Base-by-base conservation (phyloP, 2,113 vertebrate genomes). In the Rhea pennata region DNA sequence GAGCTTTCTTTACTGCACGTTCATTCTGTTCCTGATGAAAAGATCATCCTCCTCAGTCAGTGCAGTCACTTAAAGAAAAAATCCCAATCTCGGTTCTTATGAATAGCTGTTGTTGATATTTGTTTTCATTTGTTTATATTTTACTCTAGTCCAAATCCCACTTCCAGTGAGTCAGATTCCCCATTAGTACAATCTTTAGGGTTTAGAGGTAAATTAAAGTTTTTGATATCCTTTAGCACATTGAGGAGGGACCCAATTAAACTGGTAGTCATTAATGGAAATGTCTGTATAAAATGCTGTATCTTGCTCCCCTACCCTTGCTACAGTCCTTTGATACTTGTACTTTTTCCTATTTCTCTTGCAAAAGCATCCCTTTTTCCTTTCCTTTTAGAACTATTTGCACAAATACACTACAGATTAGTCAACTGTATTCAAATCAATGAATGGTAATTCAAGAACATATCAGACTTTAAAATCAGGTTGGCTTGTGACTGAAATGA, bases 171-270 rank as follows among this genome's bases (percentile, higher is more conserved):
- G 39, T 81, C 33, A 5, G 79, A 29, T 75, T 93, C 79, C 44
- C 40, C 12, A 15, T 76, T 95, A 95, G 94, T 92, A 58, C 27
- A 58, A 31, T 58, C 31, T 33, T 59, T 59, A 59, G 56, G 29
- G 56, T 59, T 59, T 20, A 59, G 31, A 59, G 31, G 56, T 33
- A 58, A 31, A 58, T 33, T 65, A 42, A 96, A 94, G 90, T 92
- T 80, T 92, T 95, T 96, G 96, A 96, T 96, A 93, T 96, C 67
- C 79, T 95, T 84, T 87, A 88, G 61, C 92, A 93, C 0, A 0
- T 73, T 91, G 72, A 81, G 8, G 24, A 88, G 54, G 50, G 75
- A 67, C 46, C 59, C 85, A 93, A 94, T 82, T 94, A 79, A 33
- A 78, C 92, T 90, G 70, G 62, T 53, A 97, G 17, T 93, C 79